Evolutionary conservation across 2,113 vertebrate genomes (phyloP).

Genomic region (Heterotilapia buettikoferi): DNA sequence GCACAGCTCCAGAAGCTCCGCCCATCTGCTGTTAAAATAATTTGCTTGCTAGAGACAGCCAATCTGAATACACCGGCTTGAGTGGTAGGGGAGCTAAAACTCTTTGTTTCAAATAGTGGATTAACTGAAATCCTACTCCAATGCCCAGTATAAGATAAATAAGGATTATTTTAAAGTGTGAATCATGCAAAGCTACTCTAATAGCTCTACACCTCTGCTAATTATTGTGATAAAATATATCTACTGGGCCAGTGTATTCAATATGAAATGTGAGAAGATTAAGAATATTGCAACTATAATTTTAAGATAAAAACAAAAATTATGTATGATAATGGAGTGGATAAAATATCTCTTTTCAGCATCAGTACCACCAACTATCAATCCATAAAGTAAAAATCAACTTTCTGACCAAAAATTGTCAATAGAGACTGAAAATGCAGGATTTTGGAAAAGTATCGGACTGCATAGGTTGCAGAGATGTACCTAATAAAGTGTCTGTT

Average conservation of each 20-base stretch:
- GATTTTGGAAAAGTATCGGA: neutral
- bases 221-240: neutral
- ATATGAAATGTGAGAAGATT: neutral
- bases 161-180: neutral
- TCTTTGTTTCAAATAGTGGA: neutral
- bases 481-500: neutral
- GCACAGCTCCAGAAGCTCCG: neutral
- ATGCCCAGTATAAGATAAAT: neutral
- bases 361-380: neutral
- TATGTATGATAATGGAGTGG: neutral
- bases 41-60: neutral
- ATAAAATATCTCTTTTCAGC: rapidly evolving
- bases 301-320: neutral
- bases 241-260: neutral
- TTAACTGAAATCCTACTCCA: neutral
- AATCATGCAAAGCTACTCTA: neutral
- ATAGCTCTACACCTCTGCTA: neutral
- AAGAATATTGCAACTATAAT: rapidly evolving
- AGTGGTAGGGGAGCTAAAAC: neutral
- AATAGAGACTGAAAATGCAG: neutral
- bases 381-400: neutral
- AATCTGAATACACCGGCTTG: neutral
- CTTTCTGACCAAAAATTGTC: neutral
- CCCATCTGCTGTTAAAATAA: neutral
- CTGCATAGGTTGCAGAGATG: neutral